Conservation (phyloP, 2,888 invertebrate genomes). For the Achlya flavicornis region DNA sequence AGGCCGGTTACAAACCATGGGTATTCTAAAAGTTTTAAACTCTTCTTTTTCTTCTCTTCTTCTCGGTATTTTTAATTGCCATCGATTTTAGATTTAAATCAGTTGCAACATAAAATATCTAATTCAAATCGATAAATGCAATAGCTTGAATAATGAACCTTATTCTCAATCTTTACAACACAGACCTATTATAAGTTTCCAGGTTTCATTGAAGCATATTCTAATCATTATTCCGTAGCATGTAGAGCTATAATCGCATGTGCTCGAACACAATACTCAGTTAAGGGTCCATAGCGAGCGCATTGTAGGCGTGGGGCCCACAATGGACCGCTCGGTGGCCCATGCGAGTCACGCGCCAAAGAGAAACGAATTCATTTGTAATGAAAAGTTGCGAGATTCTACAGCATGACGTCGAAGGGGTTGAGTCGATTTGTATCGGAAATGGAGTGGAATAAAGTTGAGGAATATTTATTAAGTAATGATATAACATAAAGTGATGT, state of each 20-base stretch:
- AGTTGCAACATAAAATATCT: too few species aligned
- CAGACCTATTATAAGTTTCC: background rate
- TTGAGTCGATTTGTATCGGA: conserved; percentile 19
- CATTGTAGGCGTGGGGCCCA: conserved; percentile 20
- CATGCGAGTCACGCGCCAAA: conserved; percentile 55
- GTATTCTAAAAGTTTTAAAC: too few species aligned
- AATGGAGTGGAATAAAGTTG: background rate
- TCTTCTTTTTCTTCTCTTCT: too few species aligned
- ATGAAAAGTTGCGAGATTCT: conserved; percentile 49
- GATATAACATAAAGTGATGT: too few species aligned
- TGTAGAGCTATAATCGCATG: conserved; percentile 22
- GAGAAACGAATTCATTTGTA: conserved; percentile 66
- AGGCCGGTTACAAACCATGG: too few species aligned
- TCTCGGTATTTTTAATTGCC: too few species aligned
- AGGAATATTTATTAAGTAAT: too few species aligned
- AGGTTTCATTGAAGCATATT: conserved; percentile 20
- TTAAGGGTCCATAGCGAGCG: conserved; percentile 15
- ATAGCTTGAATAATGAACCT: too few species aligned
- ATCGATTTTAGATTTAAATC: too few species aligned
- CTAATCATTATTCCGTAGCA: conserved; percentile 25
- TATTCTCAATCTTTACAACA: background rate
- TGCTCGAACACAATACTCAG: conserved; percentile 19
- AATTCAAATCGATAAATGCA: too few species aligned
- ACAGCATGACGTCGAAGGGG: conserved; percentile 19
- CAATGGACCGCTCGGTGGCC: conserved; percentile 39